Conservation (phyloP, 2,113 vertebrate species). For the Danionella cerebrum region DNA sequence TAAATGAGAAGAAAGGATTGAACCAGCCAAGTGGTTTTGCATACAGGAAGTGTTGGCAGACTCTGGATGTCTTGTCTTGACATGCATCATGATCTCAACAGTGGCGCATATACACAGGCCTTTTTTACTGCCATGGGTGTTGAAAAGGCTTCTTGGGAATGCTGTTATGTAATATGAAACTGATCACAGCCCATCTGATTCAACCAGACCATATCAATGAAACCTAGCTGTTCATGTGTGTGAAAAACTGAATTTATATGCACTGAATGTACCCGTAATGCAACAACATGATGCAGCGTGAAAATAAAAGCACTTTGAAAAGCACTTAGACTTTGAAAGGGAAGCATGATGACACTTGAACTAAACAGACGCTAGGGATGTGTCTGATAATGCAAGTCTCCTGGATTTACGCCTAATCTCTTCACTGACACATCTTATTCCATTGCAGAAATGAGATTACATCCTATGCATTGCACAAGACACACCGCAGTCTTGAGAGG, state of each 20-base stretch:
- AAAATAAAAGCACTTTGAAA: neutral
- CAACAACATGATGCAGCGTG: neutral
- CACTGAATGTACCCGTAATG: neutral
- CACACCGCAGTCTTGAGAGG: neutral
- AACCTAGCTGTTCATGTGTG: neutral
- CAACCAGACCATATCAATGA: neutral
- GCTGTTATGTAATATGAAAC: neutral
- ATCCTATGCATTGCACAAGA: neutral
- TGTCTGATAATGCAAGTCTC: neutral
- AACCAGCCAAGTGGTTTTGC: neutral
- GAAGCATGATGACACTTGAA: neutral
- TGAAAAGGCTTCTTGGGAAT: neutral
- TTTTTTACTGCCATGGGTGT: neutral
- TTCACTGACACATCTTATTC: neutral
- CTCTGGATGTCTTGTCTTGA: neutral
- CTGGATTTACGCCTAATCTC: neutral
- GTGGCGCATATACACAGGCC: neutral
- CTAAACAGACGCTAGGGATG: neutral
- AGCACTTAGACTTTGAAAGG: neutral
- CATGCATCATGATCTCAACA: neutral
- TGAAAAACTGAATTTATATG: neutral
- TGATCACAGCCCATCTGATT: neutral
- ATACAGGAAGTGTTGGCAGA: neutral
- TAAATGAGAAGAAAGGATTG: neutral
- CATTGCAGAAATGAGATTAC: neutral